Percentiles rank a stretch among this genome's conserved stretches.
Evolutionary conservation across 2,888 invertebrate species (phyloP).

Genomic region (Allolobophora icterica): DNA sequence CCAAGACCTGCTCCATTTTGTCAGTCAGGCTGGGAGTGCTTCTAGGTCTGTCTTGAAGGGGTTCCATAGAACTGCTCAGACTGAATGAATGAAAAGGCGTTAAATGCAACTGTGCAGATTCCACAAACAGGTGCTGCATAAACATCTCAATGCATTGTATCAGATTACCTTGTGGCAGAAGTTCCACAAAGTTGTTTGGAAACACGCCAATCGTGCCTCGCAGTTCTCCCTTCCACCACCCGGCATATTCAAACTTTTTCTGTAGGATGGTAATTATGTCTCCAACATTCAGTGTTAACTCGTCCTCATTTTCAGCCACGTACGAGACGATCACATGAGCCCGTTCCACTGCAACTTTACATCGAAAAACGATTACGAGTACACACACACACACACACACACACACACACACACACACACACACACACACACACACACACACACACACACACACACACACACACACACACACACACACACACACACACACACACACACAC

Average conservation of each 20-base stretch:
- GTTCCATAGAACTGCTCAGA: no score
- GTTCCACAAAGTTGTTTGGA: constrained; percentile 85
- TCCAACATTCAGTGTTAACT: constrained; percentile 85
- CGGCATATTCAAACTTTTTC: constrained; percentile 89
- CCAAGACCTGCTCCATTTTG: no score
- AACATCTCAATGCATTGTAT: neutral
- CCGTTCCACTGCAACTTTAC: constrained; percentile 48
- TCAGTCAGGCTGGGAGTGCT: no score
- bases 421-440: no score
- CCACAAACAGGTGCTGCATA: neutral
- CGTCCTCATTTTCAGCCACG: constrained; percentile 90
- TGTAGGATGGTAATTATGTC: constrained; percentile 88
- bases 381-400: no score
- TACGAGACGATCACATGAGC: constrained; percentile 70
- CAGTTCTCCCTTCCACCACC: constrained; percentile 97
- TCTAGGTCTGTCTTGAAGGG: no score
- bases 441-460: no score
- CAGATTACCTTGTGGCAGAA: constrained; percentile 50
- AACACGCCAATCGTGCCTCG: constrained; percentile 89
- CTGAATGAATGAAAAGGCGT: no score
- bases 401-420: no score
- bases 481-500: no score
- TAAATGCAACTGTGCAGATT: neutral
- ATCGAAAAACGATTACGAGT: neutral
- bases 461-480: no score